These are phyloP conservation scores for Lepus americanus DNA, from an alignment of 2,113 vertebrate species.

Conservation along the genomic window DNA sequence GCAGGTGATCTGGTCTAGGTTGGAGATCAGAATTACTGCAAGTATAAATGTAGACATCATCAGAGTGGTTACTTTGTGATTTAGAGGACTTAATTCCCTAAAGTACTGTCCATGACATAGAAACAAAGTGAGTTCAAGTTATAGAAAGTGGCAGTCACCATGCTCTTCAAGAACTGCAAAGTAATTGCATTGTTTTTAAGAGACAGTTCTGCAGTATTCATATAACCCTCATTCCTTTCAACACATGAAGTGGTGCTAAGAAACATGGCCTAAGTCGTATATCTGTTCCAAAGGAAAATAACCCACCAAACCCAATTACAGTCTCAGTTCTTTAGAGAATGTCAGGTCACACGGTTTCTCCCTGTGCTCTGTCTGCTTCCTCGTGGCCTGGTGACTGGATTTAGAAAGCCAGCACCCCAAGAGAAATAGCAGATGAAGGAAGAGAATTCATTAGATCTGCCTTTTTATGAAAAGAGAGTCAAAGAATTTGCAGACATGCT, in stretches of 20 bases:
- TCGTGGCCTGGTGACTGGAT: not conserved
- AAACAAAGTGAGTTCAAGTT: conserved; percentile 16
- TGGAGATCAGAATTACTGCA: not conserved
- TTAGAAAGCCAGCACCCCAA: not conserved
- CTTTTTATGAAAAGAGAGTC: not conserved
- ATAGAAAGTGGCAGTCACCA: not conserved
- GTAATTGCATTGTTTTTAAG: conserved; percentile 51
- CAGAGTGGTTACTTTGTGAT: not conserved
- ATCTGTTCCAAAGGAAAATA: conserved; percentile 3
- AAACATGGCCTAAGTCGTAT: not conserved
- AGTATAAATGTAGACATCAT: not conserved
- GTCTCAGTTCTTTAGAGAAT: not conserved
- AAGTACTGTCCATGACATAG: not conserved
- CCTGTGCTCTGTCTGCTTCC: not conserved
- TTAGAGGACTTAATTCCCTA: not conserved
- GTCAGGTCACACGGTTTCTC: not conserved
- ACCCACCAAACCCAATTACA: not conserved
- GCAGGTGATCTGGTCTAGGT: not conserved
- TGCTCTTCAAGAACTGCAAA: conserved; percentile 1
- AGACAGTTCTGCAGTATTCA: not conserved
- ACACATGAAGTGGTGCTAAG: not conserved
- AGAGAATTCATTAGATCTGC: not conserved
- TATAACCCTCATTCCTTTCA: not conserved
- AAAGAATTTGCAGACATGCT: not conserved
- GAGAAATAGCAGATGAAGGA: not conserved